Evolutionary conservation across 2,113 vertebrate genomes (phyloP).

Genomic region (Pseudorectes ferrugineus): DNA sequence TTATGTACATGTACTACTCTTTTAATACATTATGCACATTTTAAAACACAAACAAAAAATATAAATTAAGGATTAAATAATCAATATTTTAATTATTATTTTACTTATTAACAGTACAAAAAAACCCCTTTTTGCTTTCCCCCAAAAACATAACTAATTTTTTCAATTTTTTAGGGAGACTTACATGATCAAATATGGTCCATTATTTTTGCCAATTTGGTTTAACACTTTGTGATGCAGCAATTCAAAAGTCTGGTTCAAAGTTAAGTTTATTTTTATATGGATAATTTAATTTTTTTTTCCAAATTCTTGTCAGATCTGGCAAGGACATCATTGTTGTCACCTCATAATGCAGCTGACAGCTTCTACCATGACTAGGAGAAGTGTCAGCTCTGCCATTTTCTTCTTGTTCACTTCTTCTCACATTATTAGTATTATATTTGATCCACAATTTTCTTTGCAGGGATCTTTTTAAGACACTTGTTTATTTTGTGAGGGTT

Average conservation of each 20-base stretch:
- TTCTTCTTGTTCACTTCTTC: neutral
- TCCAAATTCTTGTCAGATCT: neutral
- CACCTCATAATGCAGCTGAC: neutral
- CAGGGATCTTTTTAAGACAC: neutral
- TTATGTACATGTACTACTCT: neutral
- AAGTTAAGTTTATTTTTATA: neutral
- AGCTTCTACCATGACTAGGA: neutral
- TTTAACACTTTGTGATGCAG: neutral
- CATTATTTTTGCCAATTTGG: neutral
- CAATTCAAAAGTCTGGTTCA: neutral
- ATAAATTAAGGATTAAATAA: neutral
- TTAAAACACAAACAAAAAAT: neutral
- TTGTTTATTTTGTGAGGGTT: neutral
- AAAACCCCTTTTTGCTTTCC: rapidly evolving
- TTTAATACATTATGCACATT: neutral
- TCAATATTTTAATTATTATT: neutral
- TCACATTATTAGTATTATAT: neutral
- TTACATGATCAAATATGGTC: neutral
- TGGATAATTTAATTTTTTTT: neutral
- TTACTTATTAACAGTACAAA: neutral
- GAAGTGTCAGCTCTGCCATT: neutral
- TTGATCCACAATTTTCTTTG: neutral
- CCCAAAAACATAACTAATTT: rapidly evolving
- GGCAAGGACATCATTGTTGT: neutral
- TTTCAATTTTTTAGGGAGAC: neutral